Percentiles rank a stretch among this genome's conserved stretches.
Evolutionary conservation across 2,888 invertebrate species (phyloP).

Genomic region (Nemotelus nigrinus): DNA sequence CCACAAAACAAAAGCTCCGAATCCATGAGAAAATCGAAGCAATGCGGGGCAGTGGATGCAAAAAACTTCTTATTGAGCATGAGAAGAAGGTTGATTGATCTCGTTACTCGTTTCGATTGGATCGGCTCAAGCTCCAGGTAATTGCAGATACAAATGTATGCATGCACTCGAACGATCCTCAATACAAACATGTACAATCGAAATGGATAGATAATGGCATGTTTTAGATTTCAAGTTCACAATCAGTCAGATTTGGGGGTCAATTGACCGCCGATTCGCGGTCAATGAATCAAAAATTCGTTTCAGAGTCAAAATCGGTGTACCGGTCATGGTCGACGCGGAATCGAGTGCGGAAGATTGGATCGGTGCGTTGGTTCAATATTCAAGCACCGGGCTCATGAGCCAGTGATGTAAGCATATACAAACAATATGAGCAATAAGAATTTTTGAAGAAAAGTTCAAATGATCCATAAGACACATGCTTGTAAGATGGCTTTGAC

Average conservation of each 20-base stretch:
- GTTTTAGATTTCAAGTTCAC: conserved; percentile 21
- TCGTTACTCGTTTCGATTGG: too few relatives aligned
- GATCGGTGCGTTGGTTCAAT: neutral
- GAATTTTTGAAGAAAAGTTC: too few relatives aligned
- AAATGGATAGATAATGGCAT: neutral
- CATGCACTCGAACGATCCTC: neutral
- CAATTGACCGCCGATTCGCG: conserved; percentile 28
- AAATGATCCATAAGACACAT: too few relatives aligned
- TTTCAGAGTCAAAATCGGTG: neutral
- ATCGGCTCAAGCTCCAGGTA: too few relatives aligned
- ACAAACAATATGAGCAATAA: too few relatives aligned
- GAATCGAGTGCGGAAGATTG: conserved; percentile 11
- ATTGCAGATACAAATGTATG: neutral
- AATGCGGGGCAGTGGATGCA: too few relatives aligned
- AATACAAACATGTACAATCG: neutral
- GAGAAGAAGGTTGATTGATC: too few relatives aligned
- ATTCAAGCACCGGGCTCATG: neutral
- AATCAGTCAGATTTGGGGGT: conserved; percentile 14
- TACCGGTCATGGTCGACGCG: conserved; percentile 25
- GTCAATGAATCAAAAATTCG: conserved; percentile 16
- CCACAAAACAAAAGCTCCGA: too few relatives aligned
- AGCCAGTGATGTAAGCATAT: too few relatives aligned
- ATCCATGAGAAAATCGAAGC: too few relatives aligned
- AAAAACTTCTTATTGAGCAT: too few relatives aligned
- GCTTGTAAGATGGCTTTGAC: too few relatives aligned